Evolutionary conservation across 2,797 vertebrate genomes (phyloP).

Genomic region (Cossypha heuglini): DNA sequence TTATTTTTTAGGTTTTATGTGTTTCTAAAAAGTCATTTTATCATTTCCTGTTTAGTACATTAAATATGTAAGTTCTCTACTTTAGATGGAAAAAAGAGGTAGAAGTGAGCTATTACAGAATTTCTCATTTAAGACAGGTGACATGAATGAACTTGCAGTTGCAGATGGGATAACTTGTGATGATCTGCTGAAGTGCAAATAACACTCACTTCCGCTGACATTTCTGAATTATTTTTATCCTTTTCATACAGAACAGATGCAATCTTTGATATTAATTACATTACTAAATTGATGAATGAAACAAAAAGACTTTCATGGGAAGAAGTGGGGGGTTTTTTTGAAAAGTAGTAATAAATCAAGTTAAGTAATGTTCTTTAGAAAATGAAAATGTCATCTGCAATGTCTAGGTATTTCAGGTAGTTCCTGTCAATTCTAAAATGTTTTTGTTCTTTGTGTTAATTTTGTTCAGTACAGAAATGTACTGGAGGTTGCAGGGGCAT

Average conservation of each 20-base stretch:
- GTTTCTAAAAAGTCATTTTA: not conserved
- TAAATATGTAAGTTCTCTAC: not conserved
- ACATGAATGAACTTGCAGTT: not conserved
- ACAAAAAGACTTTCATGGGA: not conserved
- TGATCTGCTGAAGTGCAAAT: not conserved
- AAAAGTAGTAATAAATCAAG: not conserved
- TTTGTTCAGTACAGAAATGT: not conserved
- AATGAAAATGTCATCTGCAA: not conserved
- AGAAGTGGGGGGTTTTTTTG: rapidly evolving
- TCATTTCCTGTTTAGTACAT: not conserved
- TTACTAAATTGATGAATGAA: not conserved
- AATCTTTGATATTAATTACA: not conserved
- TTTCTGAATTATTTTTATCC: not conserved
- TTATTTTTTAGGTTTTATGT: not conserved
- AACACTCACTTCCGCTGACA: not conserved
- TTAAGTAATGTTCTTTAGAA: not conserved
- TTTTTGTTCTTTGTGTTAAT: not conserved
- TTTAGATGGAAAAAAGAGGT: not conserved
- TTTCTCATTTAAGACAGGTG: not conserved
- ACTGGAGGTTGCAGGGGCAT: not conserved
- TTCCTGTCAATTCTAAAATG: not conserved
- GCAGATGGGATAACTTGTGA: not conserved
- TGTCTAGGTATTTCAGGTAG: not conserved
- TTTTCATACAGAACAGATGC: not conserved
- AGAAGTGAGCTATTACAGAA: not conserved